phyloP scores from a whole-genome alignment of 1,140 invertebrate species.

The Leptestheria dahalacensis region DNA sequence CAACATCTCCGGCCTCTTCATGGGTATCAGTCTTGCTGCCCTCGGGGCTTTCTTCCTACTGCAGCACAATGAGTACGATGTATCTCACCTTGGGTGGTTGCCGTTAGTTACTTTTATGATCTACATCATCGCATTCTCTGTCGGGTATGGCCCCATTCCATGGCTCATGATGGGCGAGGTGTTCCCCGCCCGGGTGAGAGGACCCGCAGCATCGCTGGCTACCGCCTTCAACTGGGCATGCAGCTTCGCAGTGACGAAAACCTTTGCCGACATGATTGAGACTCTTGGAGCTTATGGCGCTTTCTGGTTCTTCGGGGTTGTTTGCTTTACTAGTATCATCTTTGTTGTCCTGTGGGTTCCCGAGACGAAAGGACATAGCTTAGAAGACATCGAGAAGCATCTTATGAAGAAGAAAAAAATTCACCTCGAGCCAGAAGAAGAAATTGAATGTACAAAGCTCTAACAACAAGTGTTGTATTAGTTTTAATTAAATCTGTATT shows the following conservation, averaged over 20 bases:
- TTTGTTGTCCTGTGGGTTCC: constrained; percentile 71
- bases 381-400: constrained; percentile 77
- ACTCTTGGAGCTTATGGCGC: constrained; percentile 50
- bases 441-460: constrained; percentile 10
- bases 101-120: constrained; percentile 67
- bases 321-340: constrained; percentile 54
- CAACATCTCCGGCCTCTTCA: constrained; percentile 57
- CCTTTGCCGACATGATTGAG: constrained; percentile 52
- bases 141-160: constrained; percentile 77
- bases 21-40: constrained; percentile 51
- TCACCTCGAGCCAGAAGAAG: not conserved
- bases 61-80: constrained; percentile 34
- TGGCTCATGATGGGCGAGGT: constrained; percentile 80
- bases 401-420: constrained; percentile 26
- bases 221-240: constrained; percentile 79
- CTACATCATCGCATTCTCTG: constrained; percentile 75
- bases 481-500: too few relatives aligned
- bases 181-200: constrained; percentile 50
- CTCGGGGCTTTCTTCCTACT: constrained; percentile 63
- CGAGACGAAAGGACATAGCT: constrained; percentile 73
- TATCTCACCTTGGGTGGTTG: constrained; percentile 52
- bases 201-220: constrained; percentile 64
- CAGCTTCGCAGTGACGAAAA: constrained; percentile 80
- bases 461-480: not conserved
- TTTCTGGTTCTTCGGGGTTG: constrained; percentile 65